Percentiles rank a stretch among this genome's conserved stretches.
Evolutionary conservation across 2,888 invertebrate genomes (phyloP).

Genomic region (Opisthograptis luteolata): DNA sequence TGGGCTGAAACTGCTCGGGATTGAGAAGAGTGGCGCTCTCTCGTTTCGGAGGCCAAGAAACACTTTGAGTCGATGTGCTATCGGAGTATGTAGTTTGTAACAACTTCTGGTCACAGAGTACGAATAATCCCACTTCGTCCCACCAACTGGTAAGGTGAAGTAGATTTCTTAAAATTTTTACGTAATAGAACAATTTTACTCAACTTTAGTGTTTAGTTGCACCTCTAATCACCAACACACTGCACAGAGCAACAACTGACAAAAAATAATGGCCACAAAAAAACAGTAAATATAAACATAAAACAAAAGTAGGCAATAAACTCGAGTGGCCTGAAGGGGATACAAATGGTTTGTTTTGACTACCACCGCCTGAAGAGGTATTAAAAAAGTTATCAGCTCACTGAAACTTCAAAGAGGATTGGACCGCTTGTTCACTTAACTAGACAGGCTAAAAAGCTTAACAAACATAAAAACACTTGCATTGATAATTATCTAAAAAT

Average conservation of each 20-base stretch:
- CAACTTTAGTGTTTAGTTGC: neutral
- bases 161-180: too few relatives aligned
- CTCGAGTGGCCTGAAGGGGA: constrained; percentile 74
- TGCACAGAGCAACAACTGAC: constrained; percentile 15
- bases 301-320: constrained; percentile 67
- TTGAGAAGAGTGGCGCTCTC: too few relatives aligned
- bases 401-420: constrained; percentile 63
- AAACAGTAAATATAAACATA: constrained; percentile 66
- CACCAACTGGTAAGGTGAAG: too few relatives aligned
- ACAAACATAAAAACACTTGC: constrained; percentile 18
- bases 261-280: constrained; percentile 44
- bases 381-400: constrained; percentile 66
- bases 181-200: neutral
- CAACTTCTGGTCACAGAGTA: too few relatives aligned
- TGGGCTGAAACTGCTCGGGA: too few relatives aligned
- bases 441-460: constrained; percentile 28
- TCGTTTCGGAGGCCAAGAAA: too few relatives aligned
- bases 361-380: constrained; percentile 64
- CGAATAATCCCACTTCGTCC: too few relatives aligned
- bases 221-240: constrained; percentile 1
- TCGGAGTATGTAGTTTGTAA: too few relatives aligned
- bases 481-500: neutral
- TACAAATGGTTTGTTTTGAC: constrained; percentile 83
- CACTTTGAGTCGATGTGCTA: too few relatives aligned
- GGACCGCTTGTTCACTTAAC: constrained; percentile 43